Evolutionary conservation across 2,797 vertebrate genomes (phyloP), one percentile per base, ranked within the genome.

Genomic region (Malacoraja senta): DNA sequence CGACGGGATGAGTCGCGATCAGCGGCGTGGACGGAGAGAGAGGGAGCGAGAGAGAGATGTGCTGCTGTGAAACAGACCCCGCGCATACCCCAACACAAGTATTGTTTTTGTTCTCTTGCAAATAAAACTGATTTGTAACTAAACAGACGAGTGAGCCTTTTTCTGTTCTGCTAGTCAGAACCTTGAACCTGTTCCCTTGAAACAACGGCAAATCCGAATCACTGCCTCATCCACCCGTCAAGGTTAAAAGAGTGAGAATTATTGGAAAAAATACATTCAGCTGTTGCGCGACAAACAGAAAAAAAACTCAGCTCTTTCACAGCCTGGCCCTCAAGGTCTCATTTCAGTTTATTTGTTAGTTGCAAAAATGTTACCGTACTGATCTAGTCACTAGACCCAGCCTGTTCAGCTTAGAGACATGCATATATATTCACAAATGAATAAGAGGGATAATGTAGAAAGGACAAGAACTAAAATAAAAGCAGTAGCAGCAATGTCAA

Each of bases 341-440:
- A 88, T 88, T 32, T 68, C 53, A 58, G 83, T 58, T 86, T 86
- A 63, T 63, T 86, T 84, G 61, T 68, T n/a, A 88, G 13, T 88
- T 88, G 84, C 19, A 19, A 88, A 88, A 26, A 88, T 88, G 65
- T 35, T 15, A 35, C 65, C n/a, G 63, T 24, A 32, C 63, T 21
- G 9, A 88, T 88, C 38, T 68, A 61, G 26, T 13, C 26, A 32
- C 58, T 58, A 9, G 35, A 65, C 32, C n/a, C 61, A 65, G 8
- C 65, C 53, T 32, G 44, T 61, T 63, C 61, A 86, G 29, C 13
- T 61, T 7, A 63, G 61, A 19, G 32, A 32, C 63, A 15, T n/a
- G 17, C n/a, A 35, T 74, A 88, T 88, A 35, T 78, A 35, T 6
- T 53, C 12, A 35, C 32, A 78, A 12, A n/a, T 86, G 29, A 19